Base-by-base conservation (phyloP, 2,797 vertebrate genomes). In the Poeciliopsis turneri region DNA sequence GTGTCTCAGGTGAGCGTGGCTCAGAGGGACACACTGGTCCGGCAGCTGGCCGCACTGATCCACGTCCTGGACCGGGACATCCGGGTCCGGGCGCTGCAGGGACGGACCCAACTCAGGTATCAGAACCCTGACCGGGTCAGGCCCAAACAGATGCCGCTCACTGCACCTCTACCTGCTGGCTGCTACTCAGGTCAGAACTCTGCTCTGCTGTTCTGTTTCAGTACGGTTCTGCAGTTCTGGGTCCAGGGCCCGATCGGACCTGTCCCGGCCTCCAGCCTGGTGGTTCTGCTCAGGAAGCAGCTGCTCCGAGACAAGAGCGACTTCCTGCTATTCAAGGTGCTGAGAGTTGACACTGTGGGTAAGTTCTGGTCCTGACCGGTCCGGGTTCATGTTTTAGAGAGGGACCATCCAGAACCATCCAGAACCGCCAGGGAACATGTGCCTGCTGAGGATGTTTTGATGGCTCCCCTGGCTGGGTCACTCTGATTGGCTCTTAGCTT, bases 71-170 rank as follows among this genome's bases (percentile, higher is more conserved):
- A 97, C 88, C 88, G 94, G 0, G 97, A 97, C 74, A 90, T 98
- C 80, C 96, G 94, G 84, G 92, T 98, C 75, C 95, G 95, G 89
- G 96, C 94, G 57, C 95, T 98, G 89, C 95, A 96, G 78, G 96
- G 96, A 66, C 95, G 96, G 90, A 97, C 97, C 0, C 97, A 96
- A 78, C 94, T 96, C 95, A 98, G 97, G 97, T 98, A 96, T 55
- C 4, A 0, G 49, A 2, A 53, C 20, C 0, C n/a, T 5, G 46
- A 46, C 3, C 2, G 28, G 1, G 12, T 30, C 2, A 3, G 51
- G 51, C 8, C 51, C 20, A 53, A 23, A 53, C 20, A 20, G 49
- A 51, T 16, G 46, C 47, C 16, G 5, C 16, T 18, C 16, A 2
- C 16, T 18, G 47, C 16, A 49, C 47, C 47, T 49, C 16, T 2